Percentiles rank a stretch among this genome's conserved stretches.
Conservation (phyloP, 1,140 invertebrate species). For the Telenomus remus region DNA sequence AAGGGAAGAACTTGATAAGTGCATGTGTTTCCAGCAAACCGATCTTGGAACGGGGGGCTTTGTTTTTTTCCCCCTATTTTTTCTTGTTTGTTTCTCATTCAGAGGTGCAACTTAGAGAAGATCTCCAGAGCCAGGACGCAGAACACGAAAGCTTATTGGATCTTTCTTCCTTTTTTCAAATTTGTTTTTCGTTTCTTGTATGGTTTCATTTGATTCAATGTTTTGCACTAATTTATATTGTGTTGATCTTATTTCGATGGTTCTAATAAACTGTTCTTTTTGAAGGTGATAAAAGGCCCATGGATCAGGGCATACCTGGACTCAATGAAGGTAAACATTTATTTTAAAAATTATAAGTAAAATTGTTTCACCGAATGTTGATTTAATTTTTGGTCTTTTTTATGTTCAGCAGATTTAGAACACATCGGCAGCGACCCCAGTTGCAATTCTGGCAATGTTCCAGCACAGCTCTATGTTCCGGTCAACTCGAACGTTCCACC, state of each 20-base stretch:
- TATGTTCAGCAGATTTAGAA: constrained; percentile 62
- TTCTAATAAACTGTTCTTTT: constrained; percentile 19
- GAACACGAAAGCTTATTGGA: constrained; percentile 6
- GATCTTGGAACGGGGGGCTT: neutral
- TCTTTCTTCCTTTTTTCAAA: constrained; percentile 14
- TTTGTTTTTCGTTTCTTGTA: constrained; percentile 8
- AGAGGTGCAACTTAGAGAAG: no score
- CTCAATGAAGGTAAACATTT: constrained; percentile 60
- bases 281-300: constrained; percentile 70
- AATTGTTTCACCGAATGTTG: no score
- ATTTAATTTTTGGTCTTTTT: constrained; percentile 7
- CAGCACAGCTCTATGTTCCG: constrained; percentile 45
- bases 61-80: neutral
- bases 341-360: no score
- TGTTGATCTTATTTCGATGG: neutral
- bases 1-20: constrained; percentile 7
- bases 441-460: constrained; percentile 56
- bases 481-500: constrained; percentile 44
- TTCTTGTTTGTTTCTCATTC: constrained; percentile 1
- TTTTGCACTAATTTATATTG: constrained; percentile 34
- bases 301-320: constrained; percentile 63
- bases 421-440: constrained; percentile 59
- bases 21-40: constrained; percentile 28
- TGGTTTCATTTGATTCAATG: constrained; percentile 34
- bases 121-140: neutral